phyloP scores from a whole-genome alignment of 2,888 invertebrate genomes.

The Sclerodermus sp. region DNA sequence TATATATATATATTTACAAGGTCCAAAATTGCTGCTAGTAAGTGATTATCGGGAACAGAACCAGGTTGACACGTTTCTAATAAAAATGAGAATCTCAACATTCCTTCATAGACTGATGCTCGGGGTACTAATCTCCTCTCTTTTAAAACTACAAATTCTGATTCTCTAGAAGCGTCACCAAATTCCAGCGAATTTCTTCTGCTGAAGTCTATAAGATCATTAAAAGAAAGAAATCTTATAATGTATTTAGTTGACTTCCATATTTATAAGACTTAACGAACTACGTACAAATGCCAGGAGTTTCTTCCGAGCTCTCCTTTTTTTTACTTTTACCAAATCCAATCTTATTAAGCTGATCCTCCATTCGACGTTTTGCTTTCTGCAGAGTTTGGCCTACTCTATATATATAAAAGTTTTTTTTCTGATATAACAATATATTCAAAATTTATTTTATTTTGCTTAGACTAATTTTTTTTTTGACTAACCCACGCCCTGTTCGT shows the following conservation, averaged over 20 bases:
- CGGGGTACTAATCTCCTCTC: slow-evolving; percentile 83
- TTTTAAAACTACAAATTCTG: slow-evolving; percentile 85
- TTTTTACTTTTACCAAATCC: slow-evolving; percentile 82
- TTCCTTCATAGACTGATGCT: slow-evolving; percentile 80
- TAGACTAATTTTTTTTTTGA: not conserved
- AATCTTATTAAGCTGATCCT: slow-evolving; percentile 84
- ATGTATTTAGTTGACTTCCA: not conserved
- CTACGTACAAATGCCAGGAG: slow-evolving; percentile 72
- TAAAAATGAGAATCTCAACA: slow-evolving; percentile 86
- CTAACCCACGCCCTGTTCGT: slow-evolving; percentile 46
- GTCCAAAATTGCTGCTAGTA: slow-evolving; percentile 91
- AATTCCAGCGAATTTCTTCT: slow-evolving; percentile 82
- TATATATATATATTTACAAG: slow-evolving; percentile 65
- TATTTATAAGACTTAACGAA: not conserved
- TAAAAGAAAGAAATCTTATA: not conserved
- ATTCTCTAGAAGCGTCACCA: slow-evolving; percentile 77
- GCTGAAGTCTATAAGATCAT: slow-evolving; percentile 64
- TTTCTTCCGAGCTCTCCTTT: slow-evolving; percentile 87
- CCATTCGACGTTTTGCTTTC: slow-evolving; percentile 85
- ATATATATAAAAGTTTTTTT: slow-evolving; percentile 4
- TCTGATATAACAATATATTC: not conserved
- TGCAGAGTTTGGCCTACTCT: slow-evolving; percentile 71
- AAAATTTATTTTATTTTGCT: not conserved
- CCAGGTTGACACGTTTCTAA: slow-evolving; percentile 96
- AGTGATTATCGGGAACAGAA: slow-evolving; percentile 91